Conservation (phyloP, 2,888 invertebrate species). For the Alsophila aescularia region DNA sequence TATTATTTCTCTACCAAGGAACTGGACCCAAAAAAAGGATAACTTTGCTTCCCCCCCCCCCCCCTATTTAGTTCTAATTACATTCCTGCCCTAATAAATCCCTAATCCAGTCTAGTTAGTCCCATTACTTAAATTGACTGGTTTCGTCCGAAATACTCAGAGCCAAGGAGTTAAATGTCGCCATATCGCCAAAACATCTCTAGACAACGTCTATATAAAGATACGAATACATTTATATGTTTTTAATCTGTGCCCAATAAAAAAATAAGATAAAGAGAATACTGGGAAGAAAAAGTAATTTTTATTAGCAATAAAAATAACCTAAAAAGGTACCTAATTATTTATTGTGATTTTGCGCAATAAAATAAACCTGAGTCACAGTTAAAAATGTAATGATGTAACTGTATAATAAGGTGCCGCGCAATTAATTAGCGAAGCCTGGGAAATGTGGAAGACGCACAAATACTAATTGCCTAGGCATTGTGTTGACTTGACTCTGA, state of each 20-base stretch:
- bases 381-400: slow-evolving; percentile 3
- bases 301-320: not conserved
- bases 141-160: not conserved
- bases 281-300: not conserved
- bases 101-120: no score
- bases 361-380: slow-evolving; percentile 8
- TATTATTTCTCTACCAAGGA: no score
- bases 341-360: not conserved
- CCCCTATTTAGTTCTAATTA: not conserved
- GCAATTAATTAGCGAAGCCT: slow-evolving; percentile 22
- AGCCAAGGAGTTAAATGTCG: not conserved
- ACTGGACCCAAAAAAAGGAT: no score
- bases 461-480: slow-evolving; percentile 17
- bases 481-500: not conserved
- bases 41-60: no score
- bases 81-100: not conserved
- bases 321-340: not conserved
- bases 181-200: no score
- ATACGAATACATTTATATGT: no score
- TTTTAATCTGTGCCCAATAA: not conserved
- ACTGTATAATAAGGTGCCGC: slow-evolving; percentile 3
- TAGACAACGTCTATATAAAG: no score
- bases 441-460: slow-evolving; percentile 10
- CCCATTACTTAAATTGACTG: not conserved
- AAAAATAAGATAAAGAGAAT: not conserved